Evolutionary conservation across 2,797 vertebrate species (phyloP), one percentile per base, ranked within the genome.

Genomic region (Paguma larvata): DNA sequence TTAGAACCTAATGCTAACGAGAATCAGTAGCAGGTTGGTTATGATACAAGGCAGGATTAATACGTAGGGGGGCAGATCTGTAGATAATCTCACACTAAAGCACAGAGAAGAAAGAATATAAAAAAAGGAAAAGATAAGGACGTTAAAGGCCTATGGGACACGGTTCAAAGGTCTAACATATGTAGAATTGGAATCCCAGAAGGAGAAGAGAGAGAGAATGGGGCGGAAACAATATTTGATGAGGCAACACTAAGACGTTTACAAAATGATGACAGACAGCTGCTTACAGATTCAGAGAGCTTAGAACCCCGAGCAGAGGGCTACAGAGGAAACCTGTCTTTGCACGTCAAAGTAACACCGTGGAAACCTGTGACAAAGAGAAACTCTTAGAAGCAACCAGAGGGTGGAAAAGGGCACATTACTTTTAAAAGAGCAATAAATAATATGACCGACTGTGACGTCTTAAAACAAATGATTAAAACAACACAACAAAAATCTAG

Each of bases 351-450:
- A 88, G 1, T 75, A 62, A 63, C 34, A 19, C 41, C 48, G 0
- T 79, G 73, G 65, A 51, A 91, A 91, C 11, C 6, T 83, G 30
- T 3, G 18, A 65, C 32, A 70, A 68, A 32, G 34, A 75, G 13
- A 86, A 44, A 65, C n/a, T 83, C 27, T 94, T 56, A 44, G 80
- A 79, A 95, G 30, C 21, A 83, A 16, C 6, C 2, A 9, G 18
- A 30, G 21, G 6, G 32, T 65, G 16, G 48, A 73, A 67, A 34
- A 85, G 79, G 30, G 23, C 53, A 89, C 27, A 3, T 73, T 27
- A 27, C 41, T 94, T 95, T 96, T 56, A 95, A 86, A 65, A 75
- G 18, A 79, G 6, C 25, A 41, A 48, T 62, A 87, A 30, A 75
- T 75, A 48, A 4, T 85, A 7, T 88, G 56, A 80, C 12, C 18